These are phyloP conservation scores for Euura lappo DNA, from an alignment of 1,140 invertebrate genomes.

Conservation along the genomic window DNA sequence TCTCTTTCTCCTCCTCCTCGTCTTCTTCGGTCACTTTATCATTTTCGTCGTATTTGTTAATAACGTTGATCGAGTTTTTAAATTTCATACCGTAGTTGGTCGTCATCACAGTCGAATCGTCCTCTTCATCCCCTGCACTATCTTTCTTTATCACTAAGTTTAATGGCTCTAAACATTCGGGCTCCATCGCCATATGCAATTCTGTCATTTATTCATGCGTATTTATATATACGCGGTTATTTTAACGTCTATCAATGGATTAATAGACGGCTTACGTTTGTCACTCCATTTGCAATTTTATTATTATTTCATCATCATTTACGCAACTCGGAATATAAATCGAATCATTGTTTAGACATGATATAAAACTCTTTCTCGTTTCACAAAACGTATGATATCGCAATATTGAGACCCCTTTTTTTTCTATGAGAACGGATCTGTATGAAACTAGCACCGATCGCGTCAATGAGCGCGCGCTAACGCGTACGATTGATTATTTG, in stretches of 20 bases:
- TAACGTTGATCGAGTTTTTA: slow-evolving; percentile 14
- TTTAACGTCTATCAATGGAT: not conserved
- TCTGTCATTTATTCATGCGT: not conserved
- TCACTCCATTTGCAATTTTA: not conserved
- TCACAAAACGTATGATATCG: too few species aligned
- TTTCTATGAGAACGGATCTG: too few species aligned
- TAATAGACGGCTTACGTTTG: not conserved
- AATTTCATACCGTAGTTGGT: too few species aligned
- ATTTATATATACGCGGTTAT: not conserved
- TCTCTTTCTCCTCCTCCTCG: slow-evolving; percentile 33
- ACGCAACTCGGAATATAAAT: too few species aligned
- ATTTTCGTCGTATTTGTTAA: slow-evolving; percentile 16
- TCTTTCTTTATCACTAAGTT: slow-evolving; percentile 60
- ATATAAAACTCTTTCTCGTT: too few species aligned
- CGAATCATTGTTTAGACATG: too few species aligned
- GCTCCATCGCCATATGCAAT: slow-evolving; percentile 52
- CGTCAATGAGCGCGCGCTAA: not conserved
- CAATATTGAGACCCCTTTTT: too few species aligned
- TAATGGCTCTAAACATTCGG: slow-evolving; percentile 57
- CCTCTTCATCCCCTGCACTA: slow-evolving; percentile 25
- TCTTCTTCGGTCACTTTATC: slow-evolving; percentile 29
- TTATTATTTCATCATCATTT: too few species aligned
- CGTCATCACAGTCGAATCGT: slow-evolving; percentile 13
- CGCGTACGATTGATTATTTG: slow-evolving; percentile 60
- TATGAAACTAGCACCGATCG: not conserved